phyloP scores from a whole-genome alignment of 2,888 invertebrate genomes.

The Clanis bilineata region DNA sequence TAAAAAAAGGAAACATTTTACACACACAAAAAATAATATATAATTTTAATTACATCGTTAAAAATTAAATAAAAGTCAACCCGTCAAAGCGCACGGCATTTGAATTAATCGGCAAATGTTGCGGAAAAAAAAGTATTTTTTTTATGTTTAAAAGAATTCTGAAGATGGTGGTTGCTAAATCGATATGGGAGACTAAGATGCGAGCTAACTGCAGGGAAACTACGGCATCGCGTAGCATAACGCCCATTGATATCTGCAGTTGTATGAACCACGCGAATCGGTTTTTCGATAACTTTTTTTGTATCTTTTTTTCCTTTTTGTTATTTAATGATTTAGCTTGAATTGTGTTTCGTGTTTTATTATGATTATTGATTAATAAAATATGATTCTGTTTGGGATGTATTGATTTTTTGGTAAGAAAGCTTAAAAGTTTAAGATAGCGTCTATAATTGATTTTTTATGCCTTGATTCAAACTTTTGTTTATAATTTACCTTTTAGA shows the following conservation, averaged over 20 bases:
- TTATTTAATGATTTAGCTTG: background rate
- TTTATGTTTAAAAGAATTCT: conserved; percentile 44
- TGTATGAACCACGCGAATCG: conserved; percentile 29
- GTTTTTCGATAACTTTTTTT: conserved; percentile 4
- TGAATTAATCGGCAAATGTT: background rate
- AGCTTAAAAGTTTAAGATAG: no score
- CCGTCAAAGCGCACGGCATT: background rate
- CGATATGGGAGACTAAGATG: conserved; percentile 74
- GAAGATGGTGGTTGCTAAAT: conserved; percentile 51
- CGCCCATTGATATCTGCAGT: conserved; percentile 74
- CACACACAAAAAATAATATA: background rate
- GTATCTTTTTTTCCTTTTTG: background rate
- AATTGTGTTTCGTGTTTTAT: background rate
- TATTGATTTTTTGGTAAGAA: background rate
- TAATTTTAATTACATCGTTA: background rate
- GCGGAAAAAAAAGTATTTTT: conserved; percentile 1
- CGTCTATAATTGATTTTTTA: no score
- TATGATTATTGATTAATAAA: background rate
- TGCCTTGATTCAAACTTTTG: no score
- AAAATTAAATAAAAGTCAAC: background rate
- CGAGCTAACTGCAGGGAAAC: conserved; percentile 74
- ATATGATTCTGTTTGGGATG: background rate
- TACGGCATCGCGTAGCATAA: conserved; percentile 74
- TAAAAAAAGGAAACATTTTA: background rate
- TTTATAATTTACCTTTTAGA: no score